Evolutionary conservation across 2,888 invertebrate species (phyloP), one percentile per base, ranked within the genome.

Genomic region (Macaria liturata): DNA sequence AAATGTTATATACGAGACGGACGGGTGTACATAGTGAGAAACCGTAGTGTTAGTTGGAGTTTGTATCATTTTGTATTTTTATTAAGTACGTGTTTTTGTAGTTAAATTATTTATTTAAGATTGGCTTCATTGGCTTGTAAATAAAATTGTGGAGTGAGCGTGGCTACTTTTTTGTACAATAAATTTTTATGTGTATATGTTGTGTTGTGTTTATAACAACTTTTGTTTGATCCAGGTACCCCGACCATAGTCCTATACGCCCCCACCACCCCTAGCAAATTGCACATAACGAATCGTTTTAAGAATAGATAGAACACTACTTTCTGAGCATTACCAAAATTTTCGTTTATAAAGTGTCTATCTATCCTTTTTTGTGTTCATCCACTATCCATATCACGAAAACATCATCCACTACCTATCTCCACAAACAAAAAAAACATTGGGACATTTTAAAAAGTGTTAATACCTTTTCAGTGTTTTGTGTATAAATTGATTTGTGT

Each of bases 101-200:
- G 74, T 72, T 76, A 74, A 78, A 75, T 81, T 79, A 83, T 83
- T 84, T 83, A 81, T 83, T 81, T 71, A 74, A 72, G 65, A 72
- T 78, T 74, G 70, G 81, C 78, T 81, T 81, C 64, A 74, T 76
- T 78, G 78, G 81, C 83, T 82, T 84, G 81, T 83, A 83, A 62
- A 83, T 82, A 83, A 67, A 72, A 75, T 66, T 78, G 73, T 78
- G 78, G 75, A 75, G 74, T 76, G 69, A 67, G 71, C 72, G 66
- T 64, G 65, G 70, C 74, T 73, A 72, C 70, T 74, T 76, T 42
- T 72, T 71, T 74, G 65, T 77, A 72, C 69, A 81, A 77, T 78
- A 78, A 74, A 78, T 70, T 72, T 70, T 60, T 64, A 49, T 57
- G 48, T 70, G 58, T 70, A 65, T 68, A 71, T 42, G 6, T 59